Evolutionary conservation across 2,113 vertebrate genomes (phyloP), one percentile per base, ranked within the genome.

Genomic region (Ailurus styani): DNA sequence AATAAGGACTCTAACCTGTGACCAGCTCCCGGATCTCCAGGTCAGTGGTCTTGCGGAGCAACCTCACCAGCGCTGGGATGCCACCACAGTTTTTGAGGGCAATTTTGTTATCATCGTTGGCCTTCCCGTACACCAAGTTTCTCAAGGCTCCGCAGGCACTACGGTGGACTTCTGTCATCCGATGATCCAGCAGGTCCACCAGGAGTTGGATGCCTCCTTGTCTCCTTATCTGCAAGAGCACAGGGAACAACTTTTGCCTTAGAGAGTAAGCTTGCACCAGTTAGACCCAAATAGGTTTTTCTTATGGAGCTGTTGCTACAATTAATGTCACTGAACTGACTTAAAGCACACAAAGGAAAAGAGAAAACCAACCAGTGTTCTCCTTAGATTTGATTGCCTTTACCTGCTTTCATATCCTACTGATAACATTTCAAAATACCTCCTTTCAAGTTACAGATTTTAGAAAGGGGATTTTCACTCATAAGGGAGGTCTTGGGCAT

Each of bases 61-160:
- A 98, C 55, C 99, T 99, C 90, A 99, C 99, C 98, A 99, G 98
- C 1, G 99, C 99, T 23, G 99, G 99, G 98, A 99, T 99, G 60
- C 99, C 99, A 0, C 99, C 99, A 54, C 99, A 99, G 99, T 99
- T 99, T 98, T 99, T 99, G 98, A 99, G 99, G 93, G 99, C 99
- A 42, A 99, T 99, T 98, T 99, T 99, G 98, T 99, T 99, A 97
- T 99, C 99, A 25, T 99, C 99, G 0, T 99, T 99, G 97, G 99
- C 99, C 66, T 99, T 99, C 91, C 99, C 99, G 6, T 99, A 99
- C 0, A 99, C 99, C 98, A 99, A 98, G 97, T 99, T 99, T 94
- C 99, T 99, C 98, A 99, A 97, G 40, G 99, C 99, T 93, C 99
- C 99, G 87, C 99, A 99, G 98, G 99, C 99, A 97, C 99, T 99